Conservation (phyloP, 23 tunicate species). For the Phallusia fumigata region DNA sequence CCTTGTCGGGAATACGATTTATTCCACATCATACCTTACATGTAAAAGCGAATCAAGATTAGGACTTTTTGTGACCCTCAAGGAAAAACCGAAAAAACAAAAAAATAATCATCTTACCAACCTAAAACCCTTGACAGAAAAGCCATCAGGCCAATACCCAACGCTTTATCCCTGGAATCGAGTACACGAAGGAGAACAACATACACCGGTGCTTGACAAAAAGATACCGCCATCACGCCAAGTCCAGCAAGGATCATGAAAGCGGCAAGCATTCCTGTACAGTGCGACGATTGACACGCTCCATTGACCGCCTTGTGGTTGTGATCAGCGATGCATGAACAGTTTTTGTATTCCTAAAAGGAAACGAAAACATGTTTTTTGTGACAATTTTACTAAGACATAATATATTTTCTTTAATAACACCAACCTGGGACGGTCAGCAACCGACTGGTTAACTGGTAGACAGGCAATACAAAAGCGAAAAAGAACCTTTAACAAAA, state of each 20-base stretch:
- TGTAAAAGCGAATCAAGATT: no score
- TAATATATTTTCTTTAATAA: no score
- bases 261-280: conserved; percentile 57
- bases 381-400: no score
- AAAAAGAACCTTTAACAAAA: no score
- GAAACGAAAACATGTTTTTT: no score
- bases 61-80: no score
- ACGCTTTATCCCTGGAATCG: conserved; percentile 51
- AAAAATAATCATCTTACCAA: conserved; percentile 16
- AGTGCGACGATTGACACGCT: conserved; percentile 50
- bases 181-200: conserved; percentile 63
- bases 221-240: conserved; percentile 33
- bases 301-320: conserved; percentile 32
- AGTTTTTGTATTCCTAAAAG: conserved; percentile 44
- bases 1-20: no score
- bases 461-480: no score
- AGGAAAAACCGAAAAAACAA: no score
- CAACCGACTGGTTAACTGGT: no score
- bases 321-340: conserved; percentile 64
- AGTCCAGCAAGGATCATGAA: conserved; percentile 48
- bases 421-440: no score
- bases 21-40: no score
- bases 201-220: conserved; percentile 88
- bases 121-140: conserved; percentile 74
- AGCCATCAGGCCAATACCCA: conserved; percentile 81